Evolutionary conservation across 2,888 invertebrate species (phyloP), one percentile per base, ranked within the genome.

Genomic region (Luffia ferchaultella): DNA sequence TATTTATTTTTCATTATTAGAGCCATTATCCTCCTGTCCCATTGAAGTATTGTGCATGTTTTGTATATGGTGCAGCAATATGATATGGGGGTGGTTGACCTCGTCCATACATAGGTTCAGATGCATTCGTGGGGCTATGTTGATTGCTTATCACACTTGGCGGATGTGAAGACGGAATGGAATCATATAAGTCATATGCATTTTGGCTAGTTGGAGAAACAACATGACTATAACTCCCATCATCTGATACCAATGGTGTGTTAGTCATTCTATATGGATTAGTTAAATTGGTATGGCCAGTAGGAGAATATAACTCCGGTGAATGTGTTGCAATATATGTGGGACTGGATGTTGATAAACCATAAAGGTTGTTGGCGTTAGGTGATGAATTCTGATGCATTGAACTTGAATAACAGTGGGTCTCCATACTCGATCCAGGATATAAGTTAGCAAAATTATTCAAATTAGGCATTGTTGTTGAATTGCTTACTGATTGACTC

Each of bases 61-160:
- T 93, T 15, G 93, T 93, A 64, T 90, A 93, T 2, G 89, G 90
- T 18, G 93, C 92, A 20, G 93, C 93, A 63, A 93, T 91, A 62
- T 93, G 92, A 75, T 93, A 94, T 1, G 93, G 93, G 1, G 93
- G 93, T 16, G 93, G 93, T 62, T 88, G 82, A 45, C 75, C 76
- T 54, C 84, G 67, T 42, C 67, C 65, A 54, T 80, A 78, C 48
- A 72, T 67, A 49, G 75, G 67, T 56, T 78, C 76, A 20, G 79
- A 16, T 18, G 50, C 55, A 48, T 72, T 73, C 59, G 70, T 75
- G 30, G 80, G 77, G 58, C 79, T 83, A 50, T 78, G 79, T 40
- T 75, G 67, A 57, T 76, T 78, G 58, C 71, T 73, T 46, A 68
- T 63, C 47, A 75, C 73, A 67, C 74, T 77, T 12, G 78, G 73